These are phyloP conservation scores for Lithobates sylvaticus DNA, from an alignment of 2,797 vertebrate genomes.

Conservation along the genomic window DNA sequence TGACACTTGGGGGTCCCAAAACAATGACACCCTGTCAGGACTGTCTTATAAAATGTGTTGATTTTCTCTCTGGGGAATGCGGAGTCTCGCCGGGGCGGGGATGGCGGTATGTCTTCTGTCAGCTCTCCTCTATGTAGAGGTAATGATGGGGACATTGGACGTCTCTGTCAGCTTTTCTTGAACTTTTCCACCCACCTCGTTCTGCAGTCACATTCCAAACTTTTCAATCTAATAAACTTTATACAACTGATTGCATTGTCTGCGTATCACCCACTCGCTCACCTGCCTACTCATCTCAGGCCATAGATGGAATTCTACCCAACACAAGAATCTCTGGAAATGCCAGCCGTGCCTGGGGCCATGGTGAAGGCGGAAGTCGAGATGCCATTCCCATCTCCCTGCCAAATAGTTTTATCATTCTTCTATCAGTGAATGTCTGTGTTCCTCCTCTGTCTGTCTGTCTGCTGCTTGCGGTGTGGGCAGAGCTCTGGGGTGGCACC, in stretches of 20 bases:
- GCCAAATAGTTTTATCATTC: constrained; percentile 1
- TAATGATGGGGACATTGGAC: neutral
- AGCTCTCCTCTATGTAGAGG: too few species aligned
- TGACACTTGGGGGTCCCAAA: too few species aligned
- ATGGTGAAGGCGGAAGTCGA: neutral
- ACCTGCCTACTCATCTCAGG: neutral
- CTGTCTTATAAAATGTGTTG: too few species aligned
- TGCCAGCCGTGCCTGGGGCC: neutral
- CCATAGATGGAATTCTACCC: constrained; percentile 11
- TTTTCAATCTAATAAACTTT: neutral
- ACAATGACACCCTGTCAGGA: too few species aligned
- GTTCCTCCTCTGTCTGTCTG: neutral
- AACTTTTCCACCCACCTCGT: neutral
- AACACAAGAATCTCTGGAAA: constrained; percentile 2
- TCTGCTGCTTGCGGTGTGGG: neutral
- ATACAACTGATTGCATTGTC: neutral
- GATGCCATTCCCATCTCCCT: neutral
- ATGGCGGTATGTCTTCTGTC: too few species aligned
- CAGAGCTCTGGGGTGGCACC: neutral
- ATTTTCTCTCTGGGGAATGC: too few species aligned
- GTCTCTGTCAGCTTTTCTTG: neutral
- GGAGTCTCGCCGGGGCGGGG: too few species aligned
- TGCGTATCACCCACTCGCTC: neutral
- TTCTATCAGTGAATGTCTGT: neutral
- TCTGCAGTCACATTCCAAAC: neutral